Evolutionary conservation across 2,888 invertebrate species (phyloP).

Genomic region (Bellardia bayeri): DNA sequence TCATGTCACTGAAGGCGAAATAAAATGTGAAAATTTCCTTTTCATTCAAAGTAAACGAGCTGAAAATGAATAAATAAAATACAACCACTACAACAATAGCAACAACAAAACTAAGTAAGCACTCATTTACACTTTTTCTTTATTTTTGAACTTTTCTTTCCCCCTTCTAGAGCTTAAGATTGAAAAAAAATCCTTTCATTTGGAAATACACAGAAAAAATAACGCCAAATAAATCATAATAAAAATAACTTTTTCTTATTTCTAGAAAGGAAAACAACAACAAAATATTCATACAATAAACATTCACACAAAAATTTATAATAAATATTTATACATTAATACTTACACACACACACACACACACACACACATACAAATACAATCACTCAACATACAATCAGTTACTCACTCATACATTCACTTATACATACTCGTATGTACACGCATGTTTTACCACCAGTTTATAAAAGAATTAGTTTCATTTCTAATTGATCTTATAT

Average conservation of each 20-base stretch:
- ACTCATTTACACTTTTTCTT: slow-evolving; percentile 66
- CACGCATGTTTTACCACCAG: slow-evolving; percentile 5
- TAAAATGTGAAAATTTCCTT: slow-evolving; percentile 68
- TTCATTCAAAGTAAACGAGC: slow-evolving; percentile 65
- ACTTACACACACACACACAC: neutral
- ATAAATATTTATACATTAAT: slow-evolving; percentile 73
- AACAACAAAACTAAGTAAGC: slow-evolving; percentile 64
- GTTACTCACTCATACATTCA: neutral
- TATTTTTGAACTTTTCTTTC: slow-evolving; percentile 50
- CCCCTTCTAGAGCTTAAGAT: neutral
- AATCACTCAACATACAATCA: slow-evolving; percentile 6
- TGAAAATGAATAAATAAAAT: slow-evolving; percentile 47
- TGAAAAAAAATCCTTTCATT: slow-evolving; percentile 60
- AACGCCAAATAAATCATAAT: slow-evolving; percentile 73
- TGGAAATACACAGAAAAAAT: slow-evolving; percentile 32
- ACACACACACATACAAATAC: neutral
- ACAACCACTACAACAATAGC: slow-evolving; percentile 2
- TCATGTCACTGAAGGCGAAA: slow-evolving; percentile 71
- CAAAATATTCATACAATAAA: slow-evolving; percentile 47
- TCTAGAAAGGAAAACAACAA: slow-evolving; percentile 29
- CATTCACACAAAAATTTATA: slow-evolving; percentile 55
- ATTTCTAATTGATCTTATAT: neutral
- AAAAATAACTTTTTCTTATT: slow-evolving; percentile 67
- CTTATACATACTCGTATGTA: neutral
- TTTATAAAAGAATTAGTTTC: neutral